Evolutionary conservation across 2,797 vertebrate genomes (phyloP).

Genomic region (Ptychobarbus kaznakovi): DNA sequence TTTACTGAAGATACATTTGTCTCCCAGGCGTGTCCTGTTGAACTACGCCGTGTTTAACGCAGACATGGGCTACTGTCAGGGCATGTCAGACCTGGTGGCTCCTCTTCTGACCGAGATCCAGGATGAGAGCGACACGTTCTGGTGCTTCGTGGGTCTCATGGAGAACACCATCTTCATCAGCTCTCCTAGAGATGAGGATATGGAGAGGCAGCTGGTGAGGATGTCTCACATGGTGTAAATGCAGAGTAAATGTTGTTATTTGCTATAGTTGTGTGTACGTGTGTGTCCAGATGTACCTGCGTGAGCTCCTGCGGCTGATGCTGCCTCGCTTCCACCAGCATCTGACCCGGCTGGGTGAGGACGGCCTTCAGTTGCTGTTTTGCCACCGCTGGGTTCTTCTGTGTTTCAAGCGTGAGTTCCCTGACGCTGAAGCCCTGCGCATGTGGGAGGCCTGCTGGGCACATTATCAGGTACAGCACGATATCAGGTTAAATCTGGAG

Average conservation of each 20-base stretch:
- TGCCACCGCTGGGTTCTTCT: conserved; percentile 98
- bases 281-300: conserved; percentile 87
- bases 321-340: conserved; percentile 91
- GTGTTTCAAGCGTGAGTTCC: conserved; percentile 97
- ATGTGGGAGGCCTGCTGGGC: conserved; percentile 99
- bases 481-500: not conserved
- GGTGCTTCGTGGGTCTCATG: conserved; percentile 99
- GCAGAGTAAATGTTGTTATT: not conserved
- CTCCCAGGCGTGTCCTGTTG: conserved; percentile 88
- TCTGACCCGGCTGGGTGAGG: conserved; percentile 89
- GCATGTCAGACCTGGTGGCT: conserved; percentile 98
- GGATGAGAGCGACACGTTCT: conserved; percentile 97
- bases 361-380: conserved; percentile 97
- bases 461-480: conserved; percentile 90
- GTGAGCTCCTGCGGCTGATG: conserved; percentile 92
- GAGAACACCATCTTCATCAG: conserved; percentile 99
- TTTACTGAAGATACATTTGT: not conserved
- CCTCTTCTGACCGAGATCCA: conserved; percentile 93
- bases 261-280: not conserved
- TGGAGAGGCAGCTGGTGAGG: conserved; percentile 97
- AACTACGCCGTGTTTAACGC: conserved; percentile 96
- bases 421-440: conserved; percentile 91
- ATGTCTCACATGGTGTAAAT: not conserved
- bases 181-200: conserved; percentile 95
- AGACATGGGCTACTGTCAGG: conserved; percentile 94